Percentiles rank a stretch among this genome's conserved stretches.
Conservation (phyloP, 2,797 vertebrate genomes). For the Sciurus carolinensis region DNA sequence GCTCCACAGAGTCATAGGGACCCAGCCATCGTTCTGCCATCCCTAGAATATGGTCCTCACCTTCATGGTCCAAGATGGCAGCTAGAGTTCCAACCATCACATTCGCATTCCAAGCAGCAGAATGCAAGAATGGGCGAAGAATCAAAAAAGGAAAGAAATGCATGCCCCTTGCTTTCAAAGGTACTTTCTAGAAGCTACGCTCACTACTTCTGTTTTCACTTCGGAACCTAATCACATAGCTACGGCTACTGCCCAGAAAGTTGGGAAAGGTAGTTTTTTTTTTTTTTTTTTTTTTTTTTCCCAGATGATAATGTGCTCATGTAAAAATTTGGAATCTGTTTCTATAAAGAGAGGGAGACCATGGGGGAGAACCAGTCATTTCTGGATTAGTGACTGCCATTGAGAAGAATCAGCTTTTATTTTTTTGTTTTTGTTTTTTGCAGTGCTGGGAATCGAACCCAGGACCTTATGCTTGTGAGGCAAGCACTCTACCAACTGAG, state of each 20-base stretch:
- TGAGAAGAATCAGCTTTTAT: no score
- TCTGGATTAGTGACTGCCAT: neutral
- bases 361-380: neutral
- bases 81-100: neutral
- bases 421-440: no score
- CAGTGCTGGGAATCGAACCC: no score
- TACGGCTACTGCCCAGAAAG: neutral
- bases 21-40: neutral
- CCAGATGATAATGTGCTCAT: neutral
- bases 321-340: neutral
- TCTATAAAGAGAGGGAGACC: neutral
- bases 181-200: neutral
- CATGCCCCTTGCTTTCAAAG: neutral
- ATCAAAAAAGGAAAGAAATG: neutral
- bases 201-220: slow-evolving; percentile 1
- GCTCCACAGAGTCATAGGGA: slow-evolving; percentile 27
- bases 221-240: slow-evolving; percentile 15
- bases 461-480: no score
- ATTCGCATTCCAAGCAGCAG: slow-evolving; percentile 25
- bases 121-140: slow-evolving; percentile 20
- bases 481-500: no score
- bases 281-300: neutral
- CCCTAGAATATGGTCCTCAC: neutral
- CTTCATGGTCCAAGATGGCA: slow-evolving; percentile 27
- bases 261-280: neutral